Percentiles rank a stretch among this genome's conserved stretches.
Evolutionary conservation across 2,113 vertebrate species (phyloP).

Genomic region (Prionailurus viverrinus): DNA sequence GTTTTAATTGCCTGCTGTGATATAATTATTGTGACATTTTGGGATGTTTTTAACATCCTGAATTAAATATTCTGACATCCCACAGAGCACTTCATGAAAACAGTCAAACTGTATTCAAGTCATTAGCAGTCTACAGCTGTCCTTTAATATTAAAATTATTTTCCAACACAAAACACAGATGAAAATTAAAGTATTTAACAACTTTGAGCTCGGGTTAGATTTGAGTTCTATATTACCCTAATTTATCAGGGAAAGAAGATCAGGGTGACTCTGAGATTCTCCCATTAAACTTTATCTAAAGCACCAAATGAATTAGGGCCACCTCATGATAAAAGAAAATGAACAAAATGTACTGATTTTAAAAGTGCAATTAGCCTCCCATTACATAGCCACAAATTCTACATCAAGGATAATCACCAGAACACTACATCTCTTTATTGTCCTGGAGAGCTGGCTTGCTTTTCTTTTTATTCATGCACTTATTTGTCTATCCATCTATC

Average conservation of each 20-base stretch:
- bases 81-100: constrained; percentile 93
- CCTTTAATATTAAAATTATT: constrained; percentile 90
- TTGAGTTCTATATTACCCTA: constrained; percentile 76
- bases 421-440: neutral
- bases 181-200: constrained; percentile 88
- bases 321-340: constrained; percentile 76
- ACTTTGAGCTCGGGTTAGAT: constrained; percentile 80
- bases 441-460: constrained; percentile 35
- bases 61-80: constrained; percentile 97
- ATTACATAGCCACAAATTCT: constrained; percentile 66
- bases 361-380: constrained; percentile 68
- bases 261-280: constrained; percentile 69
- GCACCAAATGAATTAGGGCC: constrained; percentile 69
- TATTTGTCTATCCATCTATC: neutral
- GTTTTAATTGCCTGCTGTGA: constrained; percentile 96
- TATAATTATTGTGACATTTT: constrained; percentile 97
- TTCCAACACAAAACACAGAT: constrained; percentile 87
- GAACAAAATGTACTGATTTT: constrained; percentile 75
- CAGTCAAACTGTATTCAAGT: constrained; percentile 92
- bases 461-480: neutral
- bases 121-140: constrained; percentile 91
- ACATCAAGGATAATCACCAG: constrained; percentile 47
- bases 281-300: constrained; percentile 69
- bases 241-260: constrained; percentile 77
- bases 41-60: constrained; percentile 95